These are phyloP conservation scores for Tenualosa thibaudeaui DNA, from an alignment of 2,797 vertebrate genomes.

Conservation along the genomic window DNA sequence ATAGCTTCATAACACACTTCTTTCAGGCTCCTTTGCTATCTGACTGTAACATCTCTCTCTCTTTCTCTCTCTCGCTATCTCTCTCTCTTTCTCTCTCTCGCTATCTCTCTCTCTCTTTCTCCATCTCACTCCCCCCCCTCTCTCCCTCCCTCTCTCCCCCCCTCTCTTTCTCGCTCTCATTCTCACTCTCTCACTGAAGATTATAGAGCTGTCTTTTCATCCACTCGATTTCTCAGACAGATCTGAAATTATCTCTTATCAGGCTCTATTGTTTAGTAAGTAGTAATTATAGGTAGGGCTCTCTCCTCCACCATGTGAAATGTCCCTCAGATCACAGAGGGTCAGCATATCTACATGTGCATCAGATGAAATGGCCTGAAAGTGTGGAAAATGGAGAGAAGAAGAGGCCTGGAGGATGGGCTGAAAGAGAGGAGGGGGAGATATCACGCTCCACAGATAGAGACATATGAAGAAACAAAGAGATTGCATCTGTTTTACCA, in stretches of 20 bases:
- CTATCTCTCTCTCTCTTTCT: not conserved
- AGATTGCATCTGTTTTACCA: not conserved
- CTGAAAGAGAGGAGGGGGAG: not conserved
- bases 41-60: conserved; percentile 43
- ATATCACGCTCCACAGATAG: not conserved
- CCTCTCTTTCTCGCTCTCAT: too few species aligned
- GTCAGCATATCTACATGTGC: conserved; percentile 70
- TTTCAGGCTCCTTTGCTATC: conserved; percentile 21
- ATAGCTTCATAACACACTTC: not conserved
- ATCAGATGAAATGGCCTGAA: conserved; percentile 61
- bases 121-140: not conserved
- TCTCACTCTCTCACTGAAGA: conserved; percentile 13
- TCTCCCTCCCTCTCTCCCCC: conserved; percentile 46
- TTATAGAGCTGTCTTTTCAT: conserved; percentile 45
- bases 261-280: conserved; percentile 67
- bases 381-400: conserved; percentile 39
- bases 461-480: not conserved
- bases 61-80: conserved; percentile 41
- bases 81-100: conserved; percentile 31
- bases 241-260: conserved; percentile 65
- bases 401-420: not conserved
- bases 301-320: conserved; percentile 58
- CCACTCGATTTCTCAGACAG: conserved; percentile 45
- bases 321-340: conserved; percentile 66
- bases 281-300: conserved; percentile 71